These are phyloP conservation scores for Xenopus borealis DNA, from an alignment of 2,113 vertebrate species.

Conservation along the genomic window DNA sequence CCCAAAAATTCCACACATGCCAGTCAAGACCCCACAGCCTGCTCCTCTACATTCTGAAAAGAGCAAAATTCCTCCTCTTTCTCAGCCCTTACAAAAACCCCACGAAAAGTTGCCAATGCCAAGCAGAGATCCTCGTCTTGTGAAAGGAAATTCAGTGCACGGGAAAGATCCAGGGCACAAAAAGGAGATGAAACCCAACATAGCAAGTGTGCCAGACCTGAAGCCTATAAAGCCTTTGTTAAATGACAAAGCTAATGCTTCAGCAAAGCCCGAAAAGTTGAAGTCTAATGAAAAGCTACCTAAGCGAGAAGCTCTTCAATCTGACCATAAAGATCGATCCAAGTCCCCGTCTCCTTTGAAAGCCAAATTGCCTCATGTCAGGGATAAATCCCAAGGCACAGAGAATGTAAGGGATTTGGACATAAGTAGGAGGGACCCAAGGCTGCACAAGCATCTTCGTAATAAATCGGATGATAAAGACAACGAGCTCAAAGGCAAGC, in stretches of 20 bases:
- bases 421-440: slow-evolving; percentile 81
- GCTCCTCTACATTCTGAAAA: slow-evolving; percentile 66
- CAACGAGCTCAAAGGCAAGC: slow-evolving; percentile 81
- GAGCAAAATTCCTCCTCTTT: slow-evolving; percentile 57
- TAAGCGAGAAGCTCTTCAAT: slow-evolving; percentile 68
- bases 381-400: slow-evolving; percentile 69
- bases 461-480: slow-evolving; percentile 78
- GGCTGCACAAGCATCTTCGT: slow-evolving; percentile 80
- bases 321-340: slow-evolving; percentile 75
- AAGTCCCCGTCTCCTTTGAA: slow-evolving; percentile 81
- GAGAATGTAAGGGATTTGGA: slow-evolving; percentile 70
- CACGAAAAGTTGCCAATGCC: slow-evolving; percentile 72
- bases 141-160: slow-evolving; percentile 67
- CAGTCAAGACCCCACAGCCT: slow-evolving; percentile 63
- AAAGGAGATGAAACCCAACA: slow-evolving; percentile 66
- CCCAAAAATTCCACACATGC: slow-evolving; percentile 58
- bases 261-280: slow-evolving; percentile 70
- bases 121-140: slow-evolving; percentile 88
- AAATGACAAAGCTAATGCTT: slow-evolving; percentile 66
- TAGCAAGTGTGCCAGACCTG: slow-evolving; percentile 61
- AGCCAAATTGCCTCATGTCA: slow-evolving; percentile 66
- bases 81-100: slow-evolving; percentile 51
- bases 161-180: slow-evolving; percentile 76
- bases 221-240: slow-evolving; percentile 61
- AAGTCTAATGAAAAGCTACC: slow-evolving; percentile 68